phyloP scores from a whole-genome alignment of 1,140 invertebrate species.

The Teleopsis dalmanni region DNA sequence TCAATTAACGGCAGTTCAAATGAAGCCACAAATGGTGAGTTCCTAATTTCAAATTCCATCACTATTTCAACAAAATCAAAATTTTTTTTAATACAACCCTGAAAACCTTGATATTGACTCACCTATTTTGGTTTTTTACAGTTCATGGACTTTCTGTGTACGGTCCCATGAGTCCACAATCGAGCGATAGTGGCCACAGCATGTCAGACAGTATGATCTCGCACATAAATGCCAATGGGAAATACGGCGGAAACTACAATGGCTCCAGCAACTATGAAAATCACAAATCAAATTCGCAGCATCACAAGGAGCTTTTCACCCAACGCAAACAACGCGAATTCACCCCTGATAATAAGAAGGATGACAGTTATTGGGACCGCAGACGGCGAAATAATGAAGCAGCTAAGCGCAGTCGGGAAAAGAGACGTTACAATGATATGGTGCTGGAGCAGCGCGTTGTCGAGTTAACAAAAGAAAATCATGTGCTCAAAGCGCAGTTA shows the following conservation, averaged over 20 bases:
- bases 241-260: constrained; percentile 21
- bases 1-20: constrained; percentile 42
- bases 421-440: constrained; percentile 94
- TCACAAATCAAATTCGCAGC: constrained; percentile 15
- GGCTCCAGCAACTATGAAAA: constrained; percentile 2
- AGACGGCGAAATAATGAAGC: constrained; percentile 92
- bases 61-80: neutral
- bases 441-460: constrained; percentile 88
- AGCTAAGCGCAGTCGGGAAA: constrained; percentile 88
- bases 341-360: constrained; percentile 94
- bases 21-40: constrained; percentile 36
- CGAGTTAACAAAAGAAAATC: constrained; percentile 91
- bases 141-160: constrained; percentile 38
- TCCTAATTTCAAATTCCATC: neutral
- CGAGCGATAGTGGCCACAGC: constrained; percentile 28
- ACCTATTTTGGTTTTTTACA: constrained; percentile 9
- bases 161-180: constrained; percentile 37
- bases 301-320: constrained; percentile 42
- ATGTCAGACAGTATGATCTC: constrained; percentile 11
- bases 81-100: neutral
- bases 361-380: constrained; percentile 95
- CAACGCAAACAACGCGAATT: constrained; percentile 92
- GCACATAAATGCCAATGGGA: constrained; percentile 29
- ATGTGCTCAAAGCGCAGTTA: constrained; percentile 84
- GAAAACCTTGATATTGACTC: neutral